Conservation (phyloP, 2,888 invertebrate species). For the Acleris literana region DNA sequence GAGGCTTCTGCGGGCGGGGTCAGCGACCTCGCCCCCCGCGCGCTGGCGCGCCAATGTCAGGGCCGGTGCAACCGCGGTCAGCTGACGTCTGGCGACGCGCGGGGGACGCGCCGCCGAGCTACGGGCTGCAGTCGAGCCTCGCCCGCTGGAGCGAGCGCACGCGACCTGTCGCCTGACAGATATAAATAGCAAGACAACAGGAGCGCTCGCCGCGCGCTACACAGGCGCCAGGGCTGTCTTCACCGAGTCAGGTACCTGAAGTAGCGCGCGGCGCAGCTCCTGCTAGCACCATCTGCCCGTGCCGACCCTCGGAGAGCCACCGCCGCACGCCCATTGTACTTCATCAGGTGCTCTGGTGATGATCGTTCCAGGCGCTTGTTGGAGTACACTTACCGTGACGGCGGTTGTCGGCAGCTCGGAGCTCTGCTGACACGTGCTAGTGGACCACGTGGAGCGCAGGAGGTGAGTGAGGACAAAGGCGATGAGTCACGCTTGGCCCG, state of each 20-base stretch:
- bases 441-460: slow-evolving; percentile 33
- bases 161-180: slow-evolving; percentile 59
- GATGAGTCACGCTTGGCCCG: slow-evolving; percentile 74
- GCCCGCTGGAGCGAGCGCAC: slow-evolving; percentile 64
- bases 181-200: slow-evolving; percentile 63
- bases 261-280: slow-evolving; percentile 95
- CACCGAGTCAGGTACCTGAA: slow-evolving; percentile 98
- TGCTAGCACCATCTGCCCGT: slow-evolving; percentile 44
- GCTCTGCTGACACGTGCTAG: slow-evolving; percentile 36
- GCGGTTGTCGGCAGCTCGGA: slow-evolving; percentile 72
- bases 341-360: slow-evolving; percentile 99
- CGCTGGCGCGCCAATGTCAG: slow-evolving; percentile 81
- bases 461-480: slow-evolving; percentile 42
- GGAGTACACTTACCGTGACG: slow-evolving; percentile 98
- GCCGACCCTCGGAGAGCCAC: slow-evolving; percentile 54
- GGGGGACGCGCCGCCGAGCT: slow-evolving; percentile 68
- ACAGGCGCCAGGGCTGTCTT: slow-evolving; percentile 93
- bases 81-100: slow-evolving; percentile 83
- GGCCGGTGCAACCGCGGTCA: slow-evolving; percentile 83
- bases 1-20: slow-evolving; percentile 81
- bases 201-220: slow-evolving; percentile 89
- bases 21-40: slow-evolving; percentile 74
- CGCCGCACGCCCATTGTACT: slow-evolving; percentile 99
- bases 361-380: slow-evolving; percentile 97
- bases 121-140: slow-evolving; percentile 75